Percentiles rank a stretch among this genome's conserved stretches.
Conservation (phyloP, 2,888 invertebrate genomes). For the Dendrolimus pini region DNA sequence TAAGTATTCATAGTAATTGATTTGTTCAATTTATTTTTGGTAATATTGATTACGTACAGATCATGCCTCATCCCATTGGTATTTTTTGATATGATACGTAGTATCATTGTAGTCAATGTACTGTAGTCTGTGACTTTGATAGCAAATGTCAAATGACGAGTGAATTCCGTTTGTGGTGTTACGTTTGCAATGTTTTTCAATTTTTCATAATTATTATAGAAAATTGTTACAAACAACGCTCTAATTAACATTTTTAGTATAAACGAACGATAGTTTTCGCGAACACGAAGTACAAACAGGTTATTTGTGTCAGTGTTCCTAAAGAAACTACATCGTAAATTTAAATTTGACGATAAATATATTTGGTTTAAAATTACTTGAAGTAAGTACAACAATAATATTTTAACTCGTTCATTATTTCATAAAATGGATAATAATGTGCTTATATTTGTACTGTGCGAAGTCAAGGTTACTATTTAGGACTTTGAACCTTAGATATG, state of each 20-base stretch:
- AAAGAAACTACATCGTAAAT: neutral
- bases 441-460: neutral
- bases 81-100: too few relatives aligned
- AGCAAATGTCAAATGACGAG: neutral
- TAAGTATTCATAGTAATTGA: too few relatives aligned
- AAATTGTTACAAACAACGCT: neutral
- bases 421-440: neutral
- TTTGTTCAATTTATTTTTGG: too few relatives aligned
- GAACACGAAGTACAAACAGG: neutral
- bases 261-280: neutral
- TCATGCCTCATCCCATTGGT: too few relatives aligned
- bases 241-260: neutral
- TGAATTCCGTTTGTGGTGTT: neutral
- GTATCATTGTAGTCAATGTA: neutral
- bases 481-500: conserved; percentile 1
- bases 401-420: neutral
- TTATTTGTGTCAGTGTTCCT: neutral
- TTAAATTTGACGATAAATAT: neutral
- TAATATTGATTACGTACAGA: too few relatives aligned
- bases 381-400: neutral
- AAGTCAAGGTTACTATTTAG: conserved; percentile 2
- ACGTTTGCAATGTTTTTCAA: neutral
- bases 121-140: neutral
- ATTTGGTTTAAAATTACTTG: neutral
- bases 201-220: neutral